A percentile compares a stretch with the other conserved stretches of the same genome.
Evolutionary conservation across 2,113 vertebrate genomes (phyloP).

Genomic region (Gorsachius goisagi): DNA sequence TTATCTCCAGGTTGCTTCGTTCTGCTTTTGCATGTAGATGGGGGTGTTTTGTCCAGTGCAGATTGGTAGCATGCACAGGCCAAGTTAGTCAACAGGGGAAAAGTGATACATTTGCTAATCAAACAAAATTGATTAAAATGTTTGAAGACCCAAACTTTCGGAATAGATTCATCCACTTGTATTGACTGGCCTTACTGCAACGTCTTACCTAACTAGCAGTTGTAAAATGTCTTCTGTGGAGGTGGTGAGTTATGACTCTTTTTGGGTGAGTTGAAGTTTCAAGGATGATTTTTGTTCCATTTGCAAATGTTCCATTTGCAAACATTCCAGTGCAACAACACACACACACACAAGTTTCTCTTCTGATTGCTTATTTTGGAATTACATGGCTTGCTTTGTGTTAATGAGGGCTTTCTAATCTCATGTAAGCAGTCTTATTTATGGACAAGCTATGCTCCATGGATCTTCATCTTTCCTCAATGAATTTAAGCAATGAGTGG

Average conservation of each 20-base stretch:
- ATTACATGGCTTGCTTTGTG: background rate
- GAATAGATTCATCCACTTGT: background rate
- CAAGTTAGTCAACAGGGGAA: background rate
- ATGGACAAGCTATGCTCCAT: background rate
- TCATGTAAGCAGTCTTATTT: background rate
- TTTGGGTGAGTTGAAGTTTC: background rate
- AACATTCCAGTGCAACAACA: background rate
- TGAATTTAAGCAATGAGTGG: background rate
- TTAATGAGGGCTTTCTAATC: constrained; percentile 7
- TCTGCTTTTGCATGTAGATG: background rate
- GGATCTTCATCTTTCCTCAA: background rate
- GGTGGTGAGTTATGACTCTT: background rate
- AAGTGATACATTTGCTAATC: background rate
- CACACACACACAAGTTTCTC: background rate
- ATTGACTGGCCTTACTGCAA: background rate
- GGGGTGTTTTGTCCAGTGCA: background rate
- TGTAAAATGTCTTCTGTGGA: background rate
- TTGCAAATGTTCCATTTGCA: background rate
- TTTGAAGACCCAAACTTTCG: background rate
- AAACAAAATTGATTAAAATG: background rate
- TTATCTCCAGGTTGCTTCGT: background rate
- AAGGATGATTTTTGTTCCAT: background rate
- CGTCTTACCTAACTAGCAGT: background rate
- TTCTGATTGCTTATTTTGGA: background rate
- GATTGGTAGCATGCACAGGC: background rate